Evolutionary conservation across 2,113 vertebrate genomes (phyloP).

Genomic region (Platysteira castanea): DNA sequence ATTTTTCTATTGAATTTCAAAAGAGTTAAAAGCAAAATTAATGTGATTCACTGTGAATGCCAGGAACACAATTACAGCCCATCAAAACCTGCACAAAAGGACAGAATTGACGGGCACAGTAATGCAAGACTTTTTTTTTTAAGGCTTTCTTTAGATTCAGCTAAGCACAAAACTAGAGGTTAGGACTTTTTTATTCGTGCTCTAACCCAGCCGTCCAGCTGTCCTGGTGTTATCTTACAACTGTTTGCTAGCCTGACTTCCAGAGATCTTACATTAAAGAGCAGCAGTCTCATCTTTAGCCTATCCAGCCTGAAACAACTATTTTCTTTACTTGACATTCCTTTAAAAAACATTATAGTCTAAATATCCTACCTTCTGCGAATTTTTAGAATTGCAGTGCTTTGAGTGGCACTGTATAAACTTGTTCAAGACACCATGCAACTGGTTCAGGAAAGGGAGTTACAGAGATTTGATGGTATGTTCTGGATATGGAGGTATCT

Average conservation of each 20-base stretch:
- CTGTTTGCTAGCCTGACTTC: neutral
- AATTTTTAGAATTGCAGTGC: neutral
- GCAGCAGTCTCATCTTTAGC: neutral
- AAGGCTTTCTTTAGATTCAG: neutral
- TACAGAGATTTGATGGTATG: neutral
- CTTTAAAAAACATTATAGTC: neutral
- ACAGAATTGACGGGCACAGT: slow-evolving; percentile 18
- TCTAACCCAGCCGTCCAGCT: neutral
- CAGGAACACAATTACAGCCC: slow-evolving; percentile 47
- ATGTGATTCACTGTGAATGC: slow-evolving; percentile 23
- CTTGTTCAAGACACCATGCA: neutral
- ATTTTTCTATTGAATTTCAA: slow-evolving; percentile 34
- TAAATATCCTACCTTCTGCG: neutral
- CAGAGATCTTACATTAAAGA: neutral
- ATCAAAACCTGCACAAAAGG: slow-evolving; percentile 45
- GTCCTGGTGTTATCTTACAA: neutral
- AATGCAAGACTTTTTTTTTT: neutral
- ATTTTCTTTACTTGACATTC: neutral
- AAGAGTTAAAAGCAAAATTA: slow-evolving; percentile 59
- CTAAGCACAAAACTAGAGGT: neutral
- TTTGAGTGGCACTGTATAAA: neutral
- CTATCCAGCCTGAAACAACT: neutral
- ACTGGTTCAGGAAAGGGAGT: neutral
- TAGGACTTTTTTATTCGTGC: neutral
- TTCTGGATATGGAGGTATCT: neutral